Evolutionary conservation across 2,113 vertebrate genomes (phyloP), one percentile per base, ranked within the genome.

Genomic region (Heptranchias perlo): DNA sequence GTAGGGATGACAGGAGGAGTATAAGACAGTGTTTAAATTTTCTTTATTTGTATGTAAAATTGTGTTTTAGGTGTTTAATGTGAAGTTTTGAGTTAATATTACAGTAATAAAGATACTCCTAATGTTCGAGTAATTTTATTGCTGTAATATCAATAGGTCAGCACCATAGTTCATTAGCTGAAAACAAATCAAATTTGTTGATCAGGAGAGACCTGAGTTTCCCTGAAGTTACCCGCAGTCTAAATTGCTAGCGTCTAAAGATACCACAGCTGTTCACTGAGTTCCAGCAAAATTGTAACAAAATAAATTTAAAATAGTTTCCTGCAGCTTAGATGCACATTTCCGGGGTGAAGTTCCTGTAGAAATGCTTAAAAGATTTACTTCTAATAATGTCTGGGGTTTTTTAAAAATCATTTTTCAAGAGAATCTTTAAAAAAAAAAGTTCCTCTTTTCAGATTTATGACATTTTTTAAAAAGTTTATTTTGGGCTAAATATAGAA

Each of bases 391-490:
- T 18, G 35, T n/a, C 35, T 62, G 58, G 44, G 16, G 5, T 82
- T 62, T 92, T 93, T 62, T 2, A 39, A 49, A 49, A 62, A 64
- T 39, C 6, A 93, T 23, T 93, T 93, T 58, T 93, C 35, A 39
- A 21, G 89, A 21, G 89, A 62, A 18, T 23, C 39, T 25, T 39
- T 82, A 47, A 82, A 16, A 78, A 14, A 18, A n/a, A 25, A 91
- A 93, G 58, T 93, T 39, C 89, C 89, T 64, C 16, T 93, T 93
- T 93, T 93, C 58, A 39, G 58, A 64, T 18, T 39, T n/a, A 93
- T 93, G 35, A 21, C 39, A 62, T 93, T 93, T 39, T 62, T 93
- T 6, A 8, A 4, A 64, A 93, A 62, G n/a, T 93, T 44, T 4
- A 44, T 82, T 73, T 44, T 6, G 78, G n/a, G 39, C 78, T 82